phyloP scores from a whole-genome alignment of 1,140 invertebrate genomes.

The Apis dorsata region DNA sequence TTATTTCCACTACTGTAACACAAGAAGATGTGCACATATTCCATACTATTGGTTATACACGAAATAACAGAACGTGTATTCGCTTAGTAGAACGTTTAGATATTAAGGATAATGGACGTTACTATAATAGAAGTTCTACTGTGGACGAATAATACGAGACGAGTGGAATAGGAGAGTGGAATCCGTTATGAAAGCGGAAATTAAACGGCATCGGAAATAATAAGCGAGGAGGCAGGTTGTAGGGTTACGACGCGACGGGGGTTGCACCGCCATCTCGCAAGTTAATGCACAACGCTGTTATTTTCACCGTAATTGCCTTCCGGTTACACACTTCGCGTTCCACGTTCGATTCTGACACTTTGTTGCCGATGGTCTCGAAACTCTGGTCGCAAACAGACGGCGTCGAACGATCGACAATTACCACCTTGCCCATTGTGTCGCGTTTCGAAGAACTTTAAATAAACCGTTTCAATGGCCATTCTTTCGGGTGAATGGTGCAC shows the following conservation, averaged over 20 bases:
- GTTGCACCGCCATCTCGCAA: constrained; percentile 44
- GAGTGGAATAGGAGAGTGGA: not conserved
- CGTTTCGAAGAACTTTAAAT: not conserved
- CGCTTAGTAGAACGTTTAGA: too few species aligned
- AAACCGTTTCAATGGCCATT: constrained; percentile 27
- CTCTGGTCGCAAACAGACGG: constrained; percentile 31
- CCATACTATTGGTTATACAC: too few species aligned
- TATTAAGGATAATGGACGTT: too few species aligned
- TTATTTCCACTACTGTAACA: too few species aligned
- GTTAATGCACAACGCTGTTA: constrained; percentile 57
- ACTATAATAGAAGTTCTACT: too few species aligned
- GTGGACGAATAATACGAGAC: not conserved
- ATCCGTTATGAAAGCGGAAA: constrained; percentile 70
- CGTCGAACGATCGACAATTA: not conserved
- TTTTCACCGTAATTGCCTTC: constrained; percentile 70
- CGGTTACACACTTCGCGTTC: constrained; percentile 49
- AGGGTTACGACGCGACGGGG: constrained; percentile 33
- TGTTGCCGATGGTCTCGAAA: constrained; percentile 13
- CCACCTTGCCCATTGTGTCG: not conserved
- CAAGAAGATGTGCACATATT: too few species aligned
- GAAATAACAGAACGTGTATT: too few species aligned
- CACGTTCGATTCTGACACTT: constrained; percentile 32
- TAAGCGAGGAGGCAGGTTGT: constrained; percentile 11
- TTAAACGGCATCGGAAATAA: constrained; percentile 61
- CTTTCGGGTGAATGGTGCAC: not conserved